Conservation (phyloP, 2,797 vertebrate genomes). For the Tarsius wallacei region DNA sequence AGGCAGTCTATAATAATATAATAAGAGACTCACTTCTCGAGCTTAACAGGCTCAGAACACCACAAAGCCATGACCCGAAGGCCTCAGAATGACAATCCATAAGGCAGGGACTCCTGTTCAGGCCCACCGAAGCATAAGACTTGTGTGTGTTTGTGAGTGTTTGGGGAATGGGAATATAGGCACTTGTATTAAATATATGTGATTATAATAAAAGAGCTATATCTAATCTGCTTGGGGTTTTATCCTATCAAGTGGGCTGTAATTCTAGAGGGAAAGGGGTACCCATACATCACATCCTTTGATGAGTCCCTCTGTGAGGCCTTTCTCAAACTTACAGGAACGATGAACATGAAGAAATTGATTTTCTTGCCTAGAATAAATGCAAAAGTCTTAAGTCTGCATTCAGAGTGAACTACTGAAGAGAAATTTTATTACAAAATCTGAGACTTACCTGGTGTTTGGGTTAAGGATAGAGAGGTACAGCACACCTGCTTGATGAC, state of each 20-base stretch:
- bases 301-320: background rate
- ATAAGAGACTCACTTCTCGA: background rate
- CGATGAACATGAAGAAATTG: background rate
- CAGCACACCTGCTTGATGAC: background rate
- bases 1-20: background rate
- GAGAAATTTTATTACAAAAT: background rate
- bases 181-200: background rate
- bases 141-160: background rate
- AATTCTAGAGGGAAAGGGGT: background rate
- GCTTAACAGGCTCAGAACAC: background rate
- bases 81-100: background rate
- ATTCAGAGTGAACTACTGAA: background rate
- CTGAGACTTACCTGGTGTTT: background rate
- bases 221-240: background rate
- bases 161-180: background rate
- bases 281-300: background rate
- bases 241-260: background rate
- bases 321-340: constrained; percentile 49
- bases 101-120: background rate
- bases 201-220: background rate
- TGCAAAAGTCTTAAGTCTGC: background rate
- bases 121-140: background rate
- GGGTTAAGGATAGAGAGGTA: background rate
- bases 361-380: constrained; percentile 32
- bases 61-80: background rate